Evolutionary conservation across 2,113 vertebrate species (phyloP).

Genomic region (Phocoena phocoena): DNA sequence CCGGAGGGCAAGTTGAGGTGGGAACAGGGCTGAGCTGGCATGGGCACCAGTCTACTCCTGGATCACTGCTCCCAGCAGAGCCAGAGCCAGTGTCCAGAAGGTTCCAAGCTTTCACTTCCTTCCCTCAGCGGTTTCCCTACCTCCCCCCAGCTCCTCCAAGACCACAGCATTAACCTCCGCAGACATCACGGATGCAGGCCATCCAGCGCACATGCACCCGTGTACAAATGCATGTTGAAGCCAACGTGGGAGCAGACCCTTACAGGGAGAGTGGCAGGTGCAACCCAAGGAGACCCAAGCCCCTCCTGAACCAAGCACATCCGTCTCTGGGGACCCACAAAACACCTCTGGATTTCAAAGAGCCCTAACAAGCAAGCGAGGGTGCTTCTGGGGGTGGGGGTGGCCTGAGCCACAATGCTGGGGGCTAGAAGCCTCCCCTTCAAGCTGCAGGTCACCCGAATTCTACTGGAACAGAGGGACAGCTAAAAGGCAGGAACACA

Average conservation of each 20-base stretch:
- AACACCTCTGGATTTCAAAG: rapidly evolving
- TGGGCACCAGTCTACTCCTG: rapidly evolving
- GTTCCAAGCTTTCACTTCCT: background rate
- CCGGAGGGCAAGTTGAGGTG: rapidly evolving
- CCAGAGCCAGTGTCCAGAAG: rapidly evolving
- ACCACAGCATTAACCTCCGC: too few species aligned
- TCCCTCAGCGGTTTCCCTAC: rapidly evolving
- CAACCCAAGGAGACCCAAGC: background rate
- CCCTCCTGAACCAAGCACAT: rapidly evolving
- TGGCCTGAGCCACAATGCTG: rapidly evolving
- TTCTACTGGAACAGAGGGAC: rapidly evolving
- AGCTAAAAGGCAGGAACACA: rapidly evolving
- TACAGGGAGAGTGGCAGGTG: too few species aligned
- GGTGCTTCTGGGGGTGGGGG: too few species aligned
- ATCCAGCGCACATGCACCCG: rapidly evolving
- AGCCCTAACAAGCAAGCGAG: rapidly evolving
- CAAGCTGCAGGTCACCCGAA: rapidly evolving
- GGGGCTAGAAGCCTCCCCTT: too few species aligned
- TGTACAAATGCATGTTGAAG: rapidly evolving
- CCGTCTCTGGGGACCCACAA: too few species aligned
- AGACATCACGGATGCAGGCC: rapidly evolving
- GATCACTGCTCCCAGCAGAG: rapidly evolving
- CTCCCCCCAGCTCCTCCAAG: background rate
- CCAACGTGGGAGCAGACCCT: rapidly evolving
- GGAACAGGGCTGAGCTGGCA: rapidly evolving